Base-by-base conservation (phyloP, 2,113 vertebrate species). In the Semicossyphus pulcher region DNA sequence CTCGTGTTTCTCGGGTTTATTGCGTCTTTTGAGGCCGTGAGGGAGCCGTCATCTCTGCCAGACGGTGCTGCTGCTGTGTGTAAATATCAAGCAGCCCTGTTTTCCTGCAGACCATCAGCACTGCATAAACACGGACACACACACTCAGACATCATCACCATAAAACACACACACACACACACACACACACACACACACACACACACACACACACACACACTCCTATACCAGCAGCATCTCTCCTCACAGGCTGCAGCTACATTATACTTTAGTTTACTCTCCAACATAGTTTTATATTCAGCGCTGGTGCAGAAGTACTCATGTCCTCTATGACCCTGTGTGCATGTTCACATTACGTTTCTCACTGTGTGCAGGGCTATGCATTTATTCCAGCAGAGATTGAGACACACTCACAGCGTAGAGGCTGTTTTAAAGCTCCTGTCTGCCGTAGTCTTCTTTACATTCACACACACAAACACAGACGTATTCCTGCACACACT, bases 1-100 rank as follows among this genome's bases (percentile, higher is more conserved):
- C 57, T 72, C 10, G 11, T 69, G 31, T 63, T 77, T 86, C 71
- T 65, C 53, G 41, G 81, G 78, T 84, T 86, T 91, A 81, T 84
- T 79, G 70, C 76, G 82, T 89, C 85, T 87, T 88, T 83, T 83
- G 73, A 69, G 73, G 83, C 77, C 83, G 51, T 62, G 74, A 81
- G 86, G 87, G 91, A 90, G 73, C 80, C 85, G 80, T 91, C 88
- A 84, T 84, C 86, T 74, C 63, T 69, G 80, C 77, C 84, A 86
- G 89, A 73, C 78, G 59, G 60, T 58, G 37, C 42, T 70, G 86
- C 84, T 83, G 83, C 78, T 82, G 80, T 87, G 88, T 83, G 89
- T 85, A 90, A 91, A 91, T 90, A 91, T 90, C 88, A 89, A 87
- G 75, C 82, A 49, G 76, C 49, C 68, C 36, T 66, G 67, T 88